A percentile compares a stretch with the other conserved stretches of the same genome.
Evolutionary conservation across 2,113 vertebrate genomes (phyloP).

Genomic region (Corynorhinus townsendii): DNA sequence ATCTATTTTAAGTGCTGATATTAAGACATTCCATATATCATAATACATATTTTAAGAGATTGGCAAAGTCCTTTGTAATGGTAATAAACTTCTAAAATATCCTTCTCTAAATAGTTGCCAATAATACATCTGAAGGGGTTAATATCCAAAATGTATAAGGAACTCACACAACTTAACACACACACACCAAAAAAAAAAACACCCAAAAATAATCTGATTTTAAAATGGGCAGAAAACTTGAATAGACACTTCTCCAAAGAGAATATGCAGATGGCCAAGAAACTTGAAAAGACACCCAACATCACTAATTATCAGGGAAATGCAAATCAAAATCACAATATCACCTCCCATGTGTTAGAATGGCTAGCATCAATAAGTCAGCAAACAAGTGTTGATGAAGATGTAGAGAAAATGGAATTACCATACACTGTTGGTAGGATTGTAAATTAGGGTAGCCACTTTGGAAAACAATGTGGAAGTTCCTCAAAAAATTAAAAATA

Average conservation of each 20-base stretch:
- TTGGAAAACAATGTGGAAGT: not conserved
- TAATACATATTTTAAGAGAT: not conserved
- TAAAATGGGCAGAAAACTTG: not conserved
- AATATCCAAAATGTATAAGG: not conserved
- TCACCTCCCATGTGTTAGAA: not conserved
- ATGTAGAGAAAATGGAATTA: not conserved
- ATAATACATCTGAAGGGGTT: not conserved
- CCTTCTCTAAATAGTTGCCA: not conserved
- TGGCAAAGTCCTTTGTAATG: not conserved
- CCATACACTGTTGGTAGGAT: not conserved
- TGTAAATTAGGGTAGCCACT: not conserved
- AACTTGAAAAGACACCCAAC: not conserved
- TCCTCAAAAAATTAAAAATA: not conserved
- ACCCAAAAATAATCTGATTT: not conserved
- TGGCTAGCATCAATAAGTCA: not conserved
- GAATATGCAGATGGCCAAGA: not conserved
- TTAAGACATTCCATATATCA: not conserved
- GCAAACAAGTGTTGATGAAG: too few species aligned
- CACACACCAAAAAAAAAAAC: not conserved
- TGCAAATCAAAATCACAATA: not conserved
- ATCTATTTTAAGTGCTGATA: constrained; percentile 1
- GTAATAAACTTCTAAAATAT: constrained; percentile 8
- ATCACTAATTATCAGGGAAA: not conserved
- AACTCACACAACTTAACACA: not conserved
- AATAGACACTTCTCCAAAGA: not conserved